Base-by-base conservation (phyloP, 2,888 invertebrate genomes). In the Cephus spinipes region DNA sequence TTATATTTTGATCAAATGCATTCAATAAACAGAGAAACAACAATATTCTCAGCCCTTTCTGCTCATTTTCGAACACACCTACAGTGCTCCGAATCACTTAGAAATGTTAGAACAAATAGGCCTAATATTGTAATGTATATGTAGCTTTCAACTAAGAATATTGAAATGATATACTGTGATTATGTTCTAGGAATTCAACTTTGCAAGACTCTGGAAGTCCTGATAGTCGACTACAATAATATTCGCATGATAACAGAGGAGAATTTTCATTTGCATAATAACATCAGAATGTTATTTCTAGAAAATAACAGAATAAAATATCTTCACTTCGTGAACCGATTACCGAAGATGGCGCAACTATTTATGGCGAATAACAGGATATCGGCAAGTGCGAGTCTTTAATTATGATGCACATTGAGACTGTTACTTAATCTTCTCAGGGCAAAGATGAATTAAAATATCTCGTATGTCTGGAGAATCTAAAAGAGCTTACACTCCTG, bases 331-430 rank as follows among this genome's bases (percentile, higher is more conserved):
- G 76, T 74, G 32, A 80, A 81, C 75, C 30, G 73, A 33, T 75
- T 87, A 12, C 30, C 73, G 11, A 81, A 80, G 68, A 75, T 86
- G n/a, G 77, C 83, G 69, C 84, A 80, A 73, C 75, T 86, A 40
- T 84, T 85, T 74, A 15, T 83, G n/a, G 86, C 86, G 33, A 79
- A 84, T 40, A 86, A 86, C 75, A 82, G 78, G 80, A 81, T 86
- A 73, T 33, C 33, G 73, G 86, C 86, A 80, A 83, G 81, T 78
- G 11, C 3, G 2, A 35, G n/a, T 74, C 15, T 74, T 34, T 32
- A 74, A n/a, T 33, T 74, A 30, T n/a, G 36, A 32, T 33, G 33
- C 33, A 74, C 12, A 32, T 23, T 34, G 23, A 32, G 33, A 74
- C 30, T 35, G 74, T 74, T 74, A 32, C 33, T 34, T 74, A 74